Percentiles rank a stretch among this genome's conserved stretches.
These are phyloP conservation scores for Diadumene lineata DNA, from an alignment of 92 coral and sea anemone genomes.

Conservation along the genomic window DNA sequence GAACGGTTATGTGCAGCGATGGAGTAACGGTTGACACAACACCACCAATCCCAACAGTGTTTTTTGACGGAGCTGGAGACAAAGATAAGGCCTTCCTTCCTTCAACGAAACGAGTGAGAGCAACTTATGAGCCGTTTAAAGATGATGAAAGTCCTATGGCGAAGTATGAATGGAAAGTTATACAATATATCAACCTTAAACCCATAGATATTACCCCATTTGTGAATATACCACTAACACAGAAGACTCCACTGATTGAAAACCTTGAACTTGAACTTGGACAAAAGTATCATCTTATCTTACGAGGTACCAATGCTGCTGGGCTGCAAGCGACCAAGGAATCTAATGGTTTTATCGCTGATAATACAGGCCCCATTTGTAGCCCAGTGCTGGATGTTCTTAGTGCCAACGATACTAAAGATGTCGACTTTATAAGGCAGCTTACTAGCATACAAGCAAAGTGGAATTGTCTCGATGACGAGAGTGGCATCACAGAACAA, in stretches of 20 bases:
- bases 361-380: constrained; percentile 64
- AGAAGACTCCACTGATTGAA: constrained; percentile 61
- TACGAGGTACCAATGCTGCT: constrained; percentile 81
- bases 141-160: constrained; percentile 74
- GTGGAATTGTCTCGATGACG: constrained; percentile 68
- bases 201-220: constrained; percentile 46
- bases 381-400: constrained; percentile 55
- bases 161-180: constrained; percentile 65
- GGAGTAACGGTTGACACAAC: constrained; percentile 79
- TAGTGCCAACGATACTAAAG: constrained; percentile 36
- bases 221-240: constrained; percentile 53
- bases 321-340: constrained; percentile 52
- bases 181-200: constrained; percentile 29
- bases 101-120: constrained; percentile 60
- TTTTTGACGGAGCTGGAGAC: constrained; percentile 58
- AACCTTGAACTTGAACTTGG: constrained; percentile 60
- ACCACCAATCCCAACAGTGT: constrained; percentile 56
- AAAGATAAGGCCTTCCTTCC: constrained; percentile 48
- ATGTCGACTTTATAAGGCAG: constrained; percentile 63
- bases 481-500: constrained; percentile 68
- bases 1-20: constrained; percentile 75
- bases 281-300: constrained; percentile 36
- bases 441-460: constrained; percentile 55
- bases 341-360: constrained; percentile 73
- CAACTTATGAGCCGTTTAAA: constrained; percentile 50